phyloP scores from a whole-genome alignment of 2,797 vertebrate species.

The Epinephelus malabaricus region DNA sequence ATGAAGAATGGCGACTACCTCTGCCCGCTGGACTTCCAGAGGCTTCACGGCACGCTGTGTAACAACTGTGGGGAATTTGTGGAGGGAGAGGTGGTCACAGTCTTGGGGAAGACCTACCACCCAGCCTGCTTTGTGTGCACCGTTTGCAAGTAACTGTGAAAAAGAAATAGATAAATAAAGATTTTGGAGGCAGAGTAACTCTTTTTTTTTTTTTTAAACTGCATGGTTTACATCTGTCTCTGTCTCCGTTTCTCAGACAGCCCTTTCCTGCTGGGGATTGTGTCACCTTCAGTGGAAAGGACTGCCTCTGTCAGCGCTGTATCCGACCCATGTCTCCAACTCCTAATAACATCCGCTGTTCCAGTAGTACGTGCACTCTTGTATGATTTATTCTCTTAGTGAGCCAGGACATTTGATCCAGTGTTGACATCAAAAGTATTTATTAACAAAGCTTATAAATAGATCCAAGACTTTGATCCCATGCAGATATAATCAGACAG shows the following conservation, averaged over 20 bases:
- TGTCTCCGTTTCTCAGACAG: conserved; percentile 81
- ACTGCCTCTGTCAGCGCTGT: conserved; percentile 96
- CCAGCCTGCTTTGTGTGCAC: conserved; percentile 96
- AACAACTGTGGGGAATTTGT: conserved; percentile 95
- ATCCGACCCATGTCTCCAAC: conserved; percentile 88
- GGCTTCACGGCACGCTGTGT: conserved; percentile 95
- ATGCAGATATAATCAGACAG: conserved; percentile 27
- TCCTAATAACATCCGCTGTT: conserved; percentile 83
- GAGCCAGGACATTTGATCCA: neutral
- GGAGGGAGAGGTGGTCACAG: conserved; percentile 96
- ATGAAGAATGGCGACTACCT: conserved; percentile 94
- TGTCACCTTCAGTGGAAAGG: conserved; percentile 97
- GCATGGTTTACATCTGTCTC: neutral
- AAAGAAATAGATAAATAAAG: neutral
- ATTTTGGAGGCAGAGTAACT: neutral
- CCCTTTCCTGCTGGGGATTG: conserved; percentile 95
- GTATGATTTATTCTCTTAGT: neutral
- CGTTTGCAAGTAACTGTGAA: conserved; percentile 92
- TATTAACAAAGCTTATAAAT: conserved; percentile 3
- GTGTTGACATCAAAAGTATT: conserved; percentile 11
- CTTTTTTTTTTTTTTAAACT: neutral
- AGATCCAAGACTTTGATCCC: conserved; percentile 30
- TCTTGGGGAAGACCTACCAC: conserved; percentile 96
- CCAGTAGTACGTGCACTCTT: conserved; percentile 87
- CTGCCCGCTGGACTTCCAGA: conserved; percentile 97